These are phyloP conservation scores for Echeneis naucrates DNA, from an alignment of 2,797 vertebrate species.

Conservation along the genomic window DNA sequence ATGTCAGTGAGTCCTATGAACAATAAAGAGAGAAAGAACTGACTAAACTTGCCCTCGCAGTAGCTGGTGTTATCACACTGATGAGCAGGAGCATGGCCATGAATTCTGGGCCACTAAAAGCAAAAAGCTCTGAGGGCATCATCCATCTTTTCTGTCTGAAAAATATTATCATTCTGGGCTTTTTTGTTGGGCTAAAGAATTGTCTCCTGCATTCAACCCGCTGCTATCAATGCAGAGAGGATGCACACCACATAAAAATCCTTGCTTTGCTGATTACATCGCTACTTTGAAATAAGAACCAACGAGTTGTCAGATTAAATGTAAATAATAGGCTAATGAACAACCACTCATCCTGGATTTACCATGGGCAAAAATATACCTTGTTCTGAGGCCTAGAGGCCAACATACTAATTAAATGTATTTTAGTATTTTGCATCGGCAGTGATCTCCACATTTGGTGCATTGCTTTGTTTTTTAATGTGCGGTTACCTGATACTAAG, in stretches of 20 bases:
- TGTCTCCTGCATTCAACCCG: background rate
- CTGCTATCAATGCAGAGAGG: background rate
- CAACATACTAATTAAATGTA: background rate
- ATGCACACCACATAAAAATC: background rate
- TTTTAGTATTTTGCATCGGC: background rate
- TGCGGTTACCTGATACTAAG: too few relatives aligned
- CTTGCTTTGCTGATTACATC: background rate
- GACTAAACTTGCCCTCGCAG: slow-evolving; percentile 3
- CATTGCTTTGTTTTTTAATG: too few relatives aligned
- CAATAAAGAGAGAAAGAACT: slow-evolving; percentile 1
- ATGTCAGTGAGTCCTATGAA: slow-evolving; percentile 2
- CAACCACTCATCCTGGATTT: background rate
- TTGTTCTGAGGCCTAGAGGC: background rate
- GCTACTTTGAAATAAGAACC: background rate
- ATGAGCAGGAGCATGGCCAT: background rate
- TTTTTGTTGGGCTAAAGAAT: background rate
- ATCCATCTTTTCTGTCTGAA: background rate
- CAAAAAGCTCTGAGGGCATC: background rate
- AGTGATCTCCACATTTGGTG: background rate
- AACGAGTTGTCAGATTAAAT: background rate
- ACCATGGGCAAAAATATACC: background rate
- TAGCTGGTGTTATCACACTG: background rate
- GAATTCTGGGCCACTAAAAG: background rate
- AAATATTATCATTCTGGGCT: slow-evolving; percentile 1
- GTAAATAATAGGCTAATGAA: background rate